Percentiles rank a stretch among this genome's conserved stretches.
Conservation (phyloP, 1,140 invertebrate genomes). For the Rhopalosiphum maidis region DNA sequence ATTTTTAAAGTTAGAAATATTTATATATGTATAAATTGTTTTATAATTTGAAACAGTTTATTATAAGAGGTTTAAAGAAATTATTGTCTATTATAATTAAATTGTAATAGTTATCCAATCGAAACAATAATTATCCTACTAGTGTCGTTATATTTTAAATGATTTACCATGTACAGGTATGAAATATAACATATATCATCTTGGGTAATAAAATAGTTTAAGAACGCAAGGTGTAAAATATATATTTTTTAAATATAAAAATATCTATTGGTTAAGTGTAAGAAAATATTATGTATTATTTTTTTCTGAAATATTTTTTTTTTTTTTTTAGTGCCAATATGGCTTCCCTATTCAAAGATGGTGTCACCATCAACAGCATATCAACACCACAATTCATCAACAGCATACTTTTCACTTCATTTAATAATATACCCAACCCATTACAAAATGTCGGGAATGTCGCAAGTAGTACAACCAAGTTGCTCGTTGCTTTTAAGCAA, state of each 20-base stretch:
- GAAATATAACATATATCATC: neutral
- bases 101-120: neutral
- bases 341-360: conserved; percentile 57
- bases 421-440: neutral
- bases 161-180: neutral
- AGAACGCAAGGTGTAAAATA: conserved; percentile 32
- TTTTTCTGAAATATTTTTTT: neutral
- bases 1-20: too few species aligned
- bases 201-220: conserved; percentile 16
- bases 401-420: neutral
- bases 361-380: conserved; percentile 36
- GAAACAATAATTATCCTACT: neutral
- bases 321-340: conserved; percentile 60
- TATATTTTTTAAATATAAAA: conserved; percentile 15
- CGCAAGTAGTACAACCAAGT: conserved; percentile 33
- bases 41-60: neutral
- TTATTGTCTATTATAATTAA: neutral
- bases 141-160: neutral
- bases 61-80: neutral
- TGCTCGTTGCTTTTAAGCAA: conserved; percentile 42
- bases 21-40: too few species aligned
- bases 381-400: neutral
- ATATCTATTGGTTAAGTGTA: neutral
- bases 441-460: conserved; percentile 33
- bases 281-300: neutral